phyloP scores from a whole-genome alignment of 1,140 invertebrate species.

The Caenorhabditis briggsae region DNA sequence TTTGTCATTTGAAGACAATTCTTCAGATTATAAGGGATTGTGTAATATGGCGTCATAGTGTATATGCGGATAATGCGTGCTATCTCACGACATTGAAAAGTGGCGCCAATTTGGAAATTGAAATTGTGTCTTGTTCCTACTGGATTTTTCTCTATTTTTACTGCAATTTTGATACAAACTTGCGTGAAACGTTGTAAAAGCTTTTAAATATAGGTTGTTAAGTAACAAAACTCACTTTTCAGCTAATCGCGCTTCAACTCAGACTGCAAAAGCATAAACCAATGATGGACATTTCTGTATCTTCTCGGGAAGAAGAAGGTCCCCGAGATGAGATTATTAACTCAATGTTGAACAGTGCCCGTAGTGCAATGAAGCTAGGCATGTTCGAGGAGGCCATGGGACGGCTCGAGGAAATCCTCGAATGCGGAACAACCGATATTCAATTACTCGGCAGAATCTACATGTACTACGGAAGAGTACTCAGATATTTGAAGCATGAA shows the following conservation, averaged over 20 bases:
- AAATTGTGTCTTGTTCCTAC: not conserved
- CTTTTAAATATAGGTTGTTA: no score
- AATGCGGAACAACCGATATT: not conserved
- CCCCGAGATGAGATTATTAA: not conserved
- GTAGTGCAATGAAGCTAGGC: not conserved
- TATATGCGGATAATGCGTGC: not conserved
- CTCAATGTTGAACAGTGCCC: not conserved
- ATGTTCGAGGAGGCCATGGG: slow-evolving; percentile 3
- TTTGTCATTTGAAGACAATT: no score
- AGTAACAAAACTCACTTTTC: no score
- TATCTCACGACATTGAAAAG: not conserved
- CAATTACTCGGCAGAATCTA: slow-evolving; percentile 38
- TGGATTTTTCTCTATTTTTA: not conserved
- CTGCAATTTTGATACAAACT: not conserved
- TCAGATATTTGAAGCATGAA: slow-evolving; percentile 14
- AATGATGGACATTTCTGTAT: slow-evolving; percentile 2
- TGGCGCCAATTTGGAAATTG: slow-evolving; percentile 16
- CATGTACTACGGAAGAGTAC: slow-evolving; percentile 38
- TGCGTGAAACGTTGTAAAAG: no score
- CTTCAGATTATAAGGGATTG: not conserved
- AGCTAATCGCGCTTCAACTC: no score
- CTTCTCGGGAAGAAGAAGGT: not conserved
- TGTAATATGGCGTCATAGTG: not conserved
- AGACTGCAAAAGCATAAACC: no score
- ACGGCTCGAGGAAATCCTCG: not conserved